These are phyloP conservation scores for Leptonema lineaticorne DNA, from an alignment of 1,140 invertebrate species.

Conservation along the genomic window DNA sequence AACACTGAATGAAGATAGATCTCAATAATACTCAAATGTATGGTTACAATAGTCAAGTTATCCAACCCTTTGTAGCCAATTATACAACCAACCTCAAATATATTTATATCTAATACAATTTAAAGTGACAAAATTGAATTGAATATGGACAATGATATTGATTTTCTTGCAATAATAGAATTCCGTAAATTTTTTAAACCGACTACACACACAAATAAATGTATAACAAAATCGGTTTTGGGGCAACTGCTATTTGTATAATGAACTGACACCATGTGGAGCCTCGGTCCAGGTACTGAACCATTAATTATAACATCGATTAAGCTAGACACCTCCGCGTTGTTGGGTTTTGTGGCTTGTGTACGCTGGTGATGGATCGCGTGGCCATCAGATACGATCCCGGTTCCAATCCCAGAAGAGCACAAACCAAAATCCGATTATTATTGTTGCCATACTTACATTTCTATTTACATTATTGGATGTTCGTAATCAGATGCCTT, in stretches of 20 bases:
- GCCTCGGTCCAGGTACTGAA: background rate
- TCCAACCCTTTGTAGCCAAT: too few species aligned
- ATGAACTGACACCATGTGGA: conserved; percentile 26
- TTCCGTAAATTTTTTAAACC: too few species aligned
- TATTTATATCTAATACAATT: too few species aligned
- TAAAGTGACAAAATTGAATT: too few species aligned
- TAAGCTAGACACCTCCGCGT: conserved; percentile 21
- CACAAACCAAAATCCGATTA: background rate
- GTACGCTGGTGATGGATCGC: conserved; percentile 6
- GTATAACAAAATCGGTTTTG: background rate
- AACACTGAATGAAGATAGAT: too few species aligned
- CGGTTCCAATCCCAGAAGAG: background rate
- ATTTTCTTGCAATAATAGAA: too few species aligned
- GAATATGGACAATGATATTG: too few species aligned
- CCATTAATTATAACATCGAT: conserved; percentile 26
- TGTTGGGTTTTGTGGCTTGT: background rate
- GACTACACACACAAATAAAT: background rate
- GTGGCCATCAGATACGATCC: background rate
- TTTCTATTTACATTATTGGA: background rate
- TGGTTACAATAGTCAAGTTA: too few species aligned
- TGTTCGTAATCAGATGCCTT: background rate
- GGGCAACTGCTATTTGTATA: conserved; percentile 22
- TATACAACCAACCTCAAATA: too few species aligned
- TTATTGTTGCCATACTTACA: background rate
- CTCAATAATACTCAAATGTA: too few species aligned